phyloP scores from a whole-genome alignment of 2,797 vertebrate species.

The Acestrorhynchus altus region DNA sequence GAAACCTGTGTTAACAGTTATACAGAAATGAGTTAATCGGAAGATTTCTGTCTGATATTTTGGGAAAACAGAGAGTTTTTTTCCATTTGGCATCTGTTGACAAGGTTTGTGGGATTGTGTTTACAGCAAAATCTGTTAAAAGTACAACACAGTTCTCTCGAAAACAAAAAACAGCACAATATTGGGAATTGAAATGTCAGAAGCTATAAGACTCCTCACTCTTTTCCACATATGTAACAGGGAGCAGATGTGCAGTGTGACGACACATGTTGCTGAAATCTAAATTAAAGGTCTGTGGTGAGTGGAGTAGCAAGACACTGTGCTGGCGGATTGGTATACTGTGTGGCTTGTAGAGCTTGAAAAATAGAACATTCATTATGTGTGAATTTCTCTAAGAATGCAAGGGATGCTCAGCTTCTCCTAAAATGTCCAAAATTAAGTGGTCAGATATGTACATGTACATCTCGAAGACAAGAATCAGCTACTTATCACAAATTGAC shows the following conservation, averaged over 20 bases:
- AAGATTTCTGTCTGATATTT: too few species aligned
- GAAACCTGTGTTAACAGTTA: too few species aligned
- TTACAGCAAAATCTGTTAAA: not conserved
- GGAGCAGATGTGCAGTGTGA: constrained; percentile 47
- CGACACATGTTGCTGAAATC: constrained; percentile 49
- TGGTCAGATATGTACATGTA: too few species aligned
- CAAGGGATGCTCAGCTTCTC: too few species aligned
- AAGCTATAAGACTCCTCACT: constrained; percentile 22
- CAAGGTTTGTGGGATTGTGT: too few species aligned
- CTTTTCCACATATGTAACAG: constrained; percentile 47
- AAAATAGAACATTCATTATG: constrained; percentile 24
- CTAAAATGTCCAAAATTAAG: too few species aligned
- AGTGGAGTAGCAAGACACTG: constrained; percentile 36
- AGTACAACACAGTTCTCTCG: constrained; percentile 28
- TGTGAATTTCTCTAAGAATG: too few species aligned
- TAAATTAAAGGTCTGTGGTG: constrained; percentile 48
- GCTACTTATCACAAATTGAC: too few species aligned
- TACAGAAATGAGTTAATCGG: too few species aligned
- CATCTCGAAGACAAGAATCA: too few species aligned
- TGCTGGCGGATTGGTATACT: constrained; percentile 37
- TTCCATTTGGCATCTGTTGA: too few species aligned
- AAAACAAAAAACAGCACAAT: constrained; percentile 36
- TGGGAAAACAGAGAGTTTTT: too few species aligned
- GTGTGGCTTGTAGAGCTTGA: constrained; percentile 15
- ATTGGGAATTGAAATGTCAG: constrained; percentile 40